Evolutionary conservation across 2,797 vertebrate genomes (phyloP).

Genomic region (Alcedo quadribrachys): DNA sequence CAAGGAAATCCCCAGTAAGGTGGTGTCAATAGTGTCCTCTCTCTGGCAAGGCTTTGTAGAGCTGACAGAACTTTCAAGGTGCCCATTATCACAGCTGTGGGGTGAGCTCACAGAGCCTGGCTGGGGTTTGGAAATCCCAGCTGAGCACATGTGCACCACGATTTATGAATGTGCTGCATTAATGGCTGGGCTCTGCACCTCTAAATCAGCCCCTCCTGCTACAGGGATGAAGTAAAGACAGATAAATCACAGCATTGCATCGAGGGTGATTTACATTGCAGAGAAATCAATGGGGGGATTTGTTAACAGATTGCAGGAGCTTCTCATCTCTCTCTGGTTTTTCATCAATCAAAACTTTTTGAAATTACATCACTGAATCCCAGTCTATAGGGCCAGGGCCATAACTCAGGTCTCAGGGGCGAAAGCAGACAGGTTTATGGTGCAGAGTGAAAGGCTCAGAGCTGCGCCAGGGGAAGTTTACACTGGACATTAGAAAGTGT

Average conservation of each 20-base stretch:
- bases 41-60: not conserved
- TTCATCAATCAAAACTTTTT: slow-evolving; percentile 13
- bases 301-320: not conserved
- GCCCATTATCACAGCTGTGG: not conserved
- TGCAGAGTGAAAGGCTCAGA: not conserved
- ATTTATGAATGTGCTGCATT: slow-evolving; percentile 5
- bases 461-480: not conserved
- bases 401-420: not conserved
- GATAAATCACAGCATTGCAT: slow-evolving; percentile 39
- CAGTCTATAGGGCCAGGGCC: not conserved
- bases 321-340: slow-evolving; percentile 2
- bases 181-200: slow-evolving; percentile 18
- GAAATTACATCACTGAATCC: not conserved
- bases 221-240: not conserved
- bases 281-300: slow-evolving; percentile 37
- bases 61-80: not conserved
- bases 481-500: not conserved
- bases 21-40: not conserved
- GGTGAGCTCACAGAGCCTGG: not conserved
- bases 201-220: slow-evolving; percentile 25
- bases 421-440: not conserved
- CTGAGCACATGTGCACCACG: not conserved
- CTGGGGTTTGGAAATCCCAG: not conserved
- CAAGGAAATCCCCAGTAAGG: not conserved
- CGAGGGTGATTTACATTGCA: slow-evolving; percentile 16